Percentiles rank a stretch among this genome's conserved stretches.
Conservation (phyloP, 2,888 invertebrate species). For the Caenorhabditis angaria region DNA sequence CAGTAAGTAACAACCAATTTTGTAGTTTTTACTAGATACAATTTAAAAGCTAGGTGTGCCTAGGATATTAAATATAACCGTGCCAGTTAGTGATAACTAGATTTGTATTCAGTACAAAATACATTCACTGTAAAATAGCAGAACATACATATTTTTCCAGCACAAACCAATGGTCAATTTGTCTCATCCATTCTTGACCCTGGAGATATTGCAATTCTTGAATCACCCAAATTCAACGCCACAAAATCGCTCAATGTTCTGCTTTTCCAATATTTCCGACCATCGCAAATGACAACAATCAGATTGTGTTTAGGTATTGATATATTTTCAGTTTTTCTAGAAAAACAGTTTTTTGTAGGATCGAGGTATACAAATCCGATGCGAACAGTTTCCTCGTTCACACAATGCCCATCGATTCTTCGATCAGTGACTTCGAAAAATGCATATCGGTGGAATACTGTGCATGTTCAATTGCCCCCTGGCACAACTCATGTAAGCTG, state of each 20-base stretch:
- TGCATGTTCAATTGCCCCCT: conserved; percentile 69
- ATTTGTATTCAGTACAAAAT: too few species aligned
- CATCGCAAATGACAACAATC: conserved; percentile 68
- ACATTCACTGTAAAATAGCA: too few species aligned
- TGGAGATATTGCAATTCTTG: conserved; percentile 69
- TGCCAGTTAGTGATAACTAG: too few species aligned
- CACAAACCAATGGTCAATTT: conserved; percentile 67
- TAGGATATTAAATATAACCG: too few species aligned
- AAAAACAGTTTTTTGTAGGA: conserved; percentile 24
- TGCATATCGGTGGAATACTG: conserved; percentile 69
- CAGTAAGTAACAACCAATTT: conserved; percentile 39
- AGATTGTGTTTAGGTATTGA: conserved; percentile 50
- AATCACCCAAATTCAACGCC: conserved; percentile 68
- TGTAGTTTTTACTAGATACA: background rate
- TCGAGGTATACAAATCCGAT: conserved; percentile 66
- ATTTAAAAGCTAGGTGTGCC: too few species aligned
- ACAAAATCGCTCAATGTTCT: conserved; percentile 68
- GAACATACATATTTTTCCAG: conserved; percentile 17
- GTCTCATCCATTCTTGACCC: conserved; percentile 68
- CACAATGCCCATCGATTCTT: conserved; percentile 68
- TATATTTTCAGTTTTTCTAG: too few species aligned
- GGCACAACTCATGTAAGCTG: conserved; percentile 68
- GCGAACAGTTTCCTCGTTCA: conserved; percentile 63
- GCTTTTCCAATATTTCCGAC: conserved; percentile 67
- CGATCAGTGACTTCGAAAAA: conserved; percentile 67